A percentile compares a stretch with the other conserved stretches of the same genome.
These are phyloP conservation scores for Oriolus oriolus DNA, from an alignment of 2,113 vertebrate genomes.

Conservation along the genomic window DNA sequence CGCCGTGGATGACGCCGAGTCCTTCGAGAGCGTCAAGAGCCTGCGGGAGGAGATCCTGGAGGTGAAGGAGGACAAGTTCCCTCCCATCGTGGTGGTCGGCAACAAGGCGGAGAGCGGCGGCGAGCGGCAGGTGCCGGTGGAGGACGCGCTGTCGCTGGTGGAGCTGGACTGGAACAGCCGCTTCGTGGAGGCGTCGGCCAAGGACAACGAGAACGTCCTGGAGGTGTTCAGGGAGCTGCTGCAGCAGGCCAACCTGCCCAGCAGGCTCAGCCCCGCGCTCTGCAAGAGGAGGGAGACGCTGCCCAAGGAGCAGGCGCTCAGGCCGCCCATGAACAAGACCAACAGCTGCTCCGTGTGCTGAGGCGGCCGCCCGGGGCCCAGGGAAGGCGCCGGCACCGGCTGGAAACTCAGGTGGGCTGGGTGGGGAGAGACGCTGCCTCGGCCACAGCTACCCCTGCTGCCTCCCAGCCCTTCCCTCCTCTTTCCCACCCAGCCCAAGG, in stretches of 20 bases:
- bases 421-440: background rate
- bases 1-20: conserved; percentile 82
- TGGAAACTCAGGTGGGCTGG: conserved; percentile 23
- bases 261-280: conserved; percentile 80
- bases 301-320: conserved; percentile 73
- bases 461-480: background rate
- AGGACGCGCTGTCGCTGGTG: conserved; percentile 80
- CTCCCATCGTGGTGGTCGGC: conserved; percentile 86
- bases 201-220: conserved; percentile 85
- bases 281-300: conserved; percentile 85
- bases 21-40: conserved; percentile 82
- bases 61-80: conserved; percentile 85
- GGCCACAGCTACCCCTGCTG: background rate
- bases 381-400: background rate
- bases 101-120: conserved; percentile 81
- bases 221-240: conserved; percentile 88
- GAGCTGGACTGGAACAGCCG: conserved; percentile 90
- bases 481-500: background rate
- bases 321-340: conserved; percentile 92
- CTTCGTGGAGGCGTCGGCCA: conserved; percentile 86
- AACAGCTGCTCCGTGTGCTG: conserved; percentile 88
- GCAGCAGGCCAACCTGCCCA: conserved; percentile 82
- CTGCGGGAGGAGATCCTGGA: conserved; percentile 88
- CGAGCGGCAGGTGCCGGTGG: conserved; percentile 70
- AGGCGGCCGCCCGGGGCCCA: background rate